phyloP scores from a whole-genome alignment of 1,140 invertebrate genomes.

The Luehdorfia chinensis region DNA sequence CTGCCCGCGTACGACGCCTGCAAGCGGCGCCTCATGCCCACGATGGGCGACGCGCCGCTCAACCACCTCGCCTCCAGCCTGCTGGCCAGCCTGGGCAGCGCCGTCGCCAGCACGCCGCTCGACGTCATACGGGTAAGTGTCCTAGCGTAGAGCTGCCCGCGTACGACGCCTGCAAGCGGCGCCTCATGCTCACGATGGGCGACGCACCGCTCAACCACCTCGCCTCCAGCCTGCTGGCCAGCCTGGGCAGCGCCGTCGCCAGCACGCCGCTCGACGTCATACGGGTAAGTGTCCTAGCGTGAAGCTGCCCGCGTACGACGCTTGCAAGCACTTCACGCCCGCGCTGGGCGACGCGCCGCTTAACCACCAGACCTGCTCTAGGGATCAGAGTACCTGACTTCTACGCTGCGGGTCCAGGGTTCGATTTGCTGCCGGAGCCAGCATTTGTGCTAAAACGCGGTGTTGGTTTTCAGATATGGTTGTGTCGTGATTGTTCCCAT shows the following conservation, averaged over 20 bases:
- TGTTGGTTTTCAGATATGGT: too few species aligned
- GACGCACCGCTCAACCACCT: slow-evolving; percentile 93
- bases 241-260: slow-evolving; percentile 93
- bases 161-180: slow-evolving; percentile 93
- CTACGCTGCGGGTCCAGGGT: too few species aligned
- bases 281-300: slow-evolving; percentile 78
- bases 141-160: slow-evolving; percentile 90
- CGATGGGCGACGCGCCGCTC: slow-evolving; percentile 86
- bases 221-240: slow-evolving; percentile 93
- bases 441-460: too few species aligned
- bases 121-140: too few species aligned
- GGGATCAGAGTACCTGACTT: too few species aligned
- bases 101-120: slow-evolving; percentile 94
- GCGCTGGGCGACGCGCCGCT: slow-evolving; percentile 86
- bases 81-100: slow-evolving; percentile 94
- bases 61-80: slow-evolving; percentile 96
- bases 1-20: slow-evolving; percentile 95
- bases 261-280: slow-evolving; percentile 97
- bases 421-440: too few species aligned
- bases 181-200: slow-evolving; percentile 84
- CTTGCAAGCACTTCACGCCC: slow-evolving; percentile 88
- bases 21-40: slow-evolving; percentile 86
- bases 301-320: slow-evolving; percentile 96
- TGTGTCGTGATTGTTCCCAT: too few species aligned
- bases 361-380: slow-evolving; percentile 94